Evolutionary conservation across 35 echinoderm and acorn worm species (phyloP).

Genomic region (Ptychodera flava): DNA sequence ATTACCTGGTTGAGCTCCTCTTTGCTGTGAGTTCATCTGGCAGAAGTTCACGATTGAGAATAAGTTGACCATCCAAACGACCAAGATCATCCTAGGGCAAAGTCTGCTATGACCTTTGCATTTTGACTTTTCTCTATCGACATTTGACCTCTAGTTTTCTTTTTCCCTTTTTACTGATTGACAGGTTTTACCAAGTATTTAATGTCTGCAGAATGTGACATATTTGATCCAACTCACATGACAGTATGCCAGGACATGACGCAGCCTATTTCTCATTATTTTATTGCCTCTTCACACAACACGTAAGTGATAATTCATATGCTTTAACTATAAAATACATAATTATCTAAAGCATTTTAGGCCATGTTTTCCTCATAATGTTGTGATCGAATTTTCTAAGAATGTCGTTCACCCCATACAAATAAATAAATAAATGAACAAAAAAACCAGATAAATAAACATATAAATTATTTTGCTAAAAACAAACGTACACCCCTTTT

Average conservation of each 20-base stretch:
- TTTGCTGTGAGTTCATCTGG: no score
- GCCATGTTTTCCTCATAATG: not conserved
- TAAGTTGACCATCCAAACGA: no score
- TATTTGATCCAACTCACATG: conserved; percentile 67
- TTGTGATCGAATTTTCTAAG: no score
- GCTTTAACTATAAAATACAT: conserved; percentile 10
- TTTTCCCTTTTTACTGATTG: no score
- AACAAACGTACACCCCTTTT: not conserved
- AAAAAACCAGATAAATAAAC: not conserved
- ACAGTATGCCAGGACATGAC: conserved; percentile 94
- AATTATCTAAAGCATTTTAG: not conserved
- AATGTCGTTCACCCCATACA: no score
- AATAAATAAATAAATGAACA: no score
- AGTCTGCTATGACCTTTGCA: no score
- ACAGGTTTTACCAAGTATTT: conserved; percentile 89
- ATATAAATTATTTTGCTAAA: not conserved
- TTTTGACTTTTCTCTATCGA: no score
- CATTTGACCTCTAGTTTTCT: no score
- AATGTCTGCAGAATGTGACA: conserved; percentile 78
- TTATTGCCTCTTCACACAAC: conserved; percentile 94
- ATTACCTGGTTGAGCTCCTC: no score
- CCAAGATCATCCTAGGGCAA: no score
- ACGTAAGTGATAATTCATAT: conserved; percentile 61
- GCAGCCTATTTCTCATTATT: conserved; percentile 93
- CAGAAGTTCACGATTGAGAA: no score